phyloP scores from a whole-genome alignment of 2,888 invertebrate genomes.

The Nemurella pictetii region DNA sequence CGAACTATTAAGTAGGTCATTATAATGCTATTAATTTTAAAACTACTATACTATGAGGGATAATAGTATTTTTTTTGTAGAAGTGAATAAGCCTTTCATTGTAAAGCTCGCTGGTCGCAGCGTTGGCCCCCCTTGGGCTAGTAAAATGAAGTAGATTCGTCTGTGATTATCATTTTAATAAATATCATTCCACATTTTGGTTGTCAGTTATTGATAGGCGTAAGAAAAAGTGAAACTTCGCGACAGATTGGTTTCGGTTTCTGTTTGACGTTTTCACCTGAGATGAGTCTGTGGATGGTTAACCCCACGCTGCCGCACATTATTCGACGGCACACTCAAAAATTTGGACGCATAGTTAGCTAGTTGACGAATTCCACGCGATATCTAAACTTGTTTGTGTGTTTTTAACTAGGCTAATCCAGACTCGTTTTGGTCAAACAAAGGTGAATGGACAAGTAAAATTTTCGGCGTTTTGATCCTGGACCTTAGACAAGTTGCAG shows the following conservation, averaged over 20 bases:
- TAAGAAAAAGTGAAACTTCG: not conserved
- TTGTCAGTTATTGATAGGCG: not conserved
- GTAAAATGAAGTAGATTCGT: not conserved
- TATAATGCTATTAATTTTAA: not conserved
- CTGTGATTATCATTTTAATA: not conserved
- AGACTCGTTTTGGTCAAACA: constrained; percentile 21
- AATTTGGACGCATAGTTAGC: not conserved
- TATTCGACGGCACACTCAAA: not conserved
- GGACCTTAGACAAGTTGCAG: constrained; percentile 28
- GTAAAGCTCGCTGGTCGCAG: not conserved
- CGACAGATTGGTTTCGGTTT: not conserved
- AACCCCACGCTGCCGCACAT: too few relatives aligned
- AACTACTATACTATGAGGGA: not conserved
- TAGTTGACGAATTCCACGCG: not conserved
- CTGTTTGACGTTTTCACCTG: not conserved
- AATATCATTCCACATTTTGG: not conserved
- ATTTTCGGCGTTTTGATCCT: constrained; percentile 28
- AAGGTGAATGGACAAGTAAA: constrained; percentile 34
- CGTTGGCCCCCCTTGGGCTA: not conserved
- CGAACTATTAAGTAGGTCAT: not conserved
- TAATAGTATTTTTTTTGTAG: too few relatives aligned
- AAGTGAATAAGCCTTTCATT: not conserved
- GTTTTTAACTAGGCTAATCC: constrained; percentile 1
- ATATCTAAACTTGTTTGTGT: constrained; percentile 3
- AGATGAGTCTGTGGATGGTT: not conserved